Percentiles rank a stretch among this genome's conserved stretches.
phyloP scores from a whole-genome alignment of 92 coral and sea anemone species.

The Parazoanthus darwini region DNA sequence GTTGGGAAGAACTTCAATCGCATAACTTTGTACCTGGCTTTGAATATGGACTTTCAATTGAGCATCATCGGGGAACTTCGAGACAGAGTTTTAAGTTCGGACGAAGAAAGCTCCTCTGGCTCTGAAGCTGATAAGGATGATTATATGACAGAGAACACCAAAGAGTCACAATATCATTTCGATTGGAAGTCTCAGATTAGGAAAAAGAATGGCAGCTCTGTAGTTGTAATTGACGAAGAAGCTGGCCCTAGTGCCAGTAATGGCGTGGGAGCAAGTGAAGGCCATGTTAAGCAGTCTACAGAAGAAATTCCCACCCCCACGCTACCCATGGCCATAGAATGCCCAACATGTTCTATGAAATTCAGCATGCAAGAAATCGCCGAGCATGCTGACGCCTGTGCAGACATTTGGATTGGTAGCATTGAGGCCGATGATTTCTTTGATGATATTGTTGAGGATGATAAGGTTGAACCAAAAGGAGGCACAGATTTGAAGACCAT shows the following conservation, averaged over 20 bases:
- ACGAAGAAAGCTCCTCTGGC: neutral
- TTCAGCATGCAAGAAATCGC: conserved; percentile 21
- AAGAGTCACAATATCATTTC: neutral
- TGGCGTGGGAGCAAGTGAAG: neutral
- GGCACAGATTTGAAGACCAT: neutral
- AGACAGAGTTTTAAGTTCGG: neutral
- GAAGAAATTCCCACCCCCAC: neutral
- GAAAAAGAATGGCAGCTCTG: neutral
- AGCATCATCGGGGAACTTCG: conserved; percentile 1
- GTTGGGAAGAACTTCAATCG: conserved; percentile 44
- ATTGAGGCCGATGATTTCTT: neutral
- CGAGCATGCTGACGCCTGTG: conserved; percentile 10
- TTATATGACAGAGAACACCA: neutral
- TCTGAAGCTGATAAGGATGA: neutral
- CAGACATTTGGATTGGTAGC: conserved; percentile 25
- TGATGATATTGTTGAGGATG: neutral
- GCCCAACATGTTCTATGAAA: conserved; percentile 6
- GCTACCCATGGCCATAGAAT: neutral
- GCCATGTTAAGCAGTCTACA: neutral
- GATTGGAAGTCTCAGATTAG: neutral
- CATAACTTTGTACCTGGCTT: conserved; percentile 43
- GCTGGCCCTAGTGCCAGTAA: neutral
- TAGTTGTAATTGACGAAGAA: too few species aligned
- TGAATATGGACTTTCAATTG: conserved; percentile 21
- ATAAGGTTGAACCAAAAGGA: neutral